phyloP scores from a whole-genome alignment of 1,140 invertebrate species.

The Paraescarpia echinospica region DNA sequence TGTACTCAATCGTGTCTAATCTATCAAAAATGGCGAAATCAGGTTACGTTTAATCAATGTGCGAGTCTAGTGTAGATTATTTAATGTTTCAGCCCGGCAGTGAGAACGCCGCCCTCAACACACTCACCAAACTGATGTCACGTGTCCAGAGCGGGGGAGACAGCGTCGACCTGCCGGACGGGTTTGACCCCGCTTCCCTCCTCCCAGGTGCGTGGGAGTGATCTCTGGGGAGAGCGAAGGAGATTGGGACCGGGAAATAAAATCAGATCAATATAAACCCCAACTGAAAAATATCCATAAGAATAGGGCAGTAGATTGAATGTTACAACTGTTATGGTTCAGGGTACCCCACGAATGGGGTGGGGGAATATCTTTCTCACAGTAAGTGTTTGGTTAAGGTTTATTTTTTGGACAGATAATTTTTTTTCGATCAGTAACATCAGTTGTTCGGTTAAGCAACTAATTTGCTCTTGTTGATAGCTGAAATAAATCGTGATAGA shows the following conservation, averaged over 20 bases:
- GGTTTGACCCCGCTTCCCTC: constrained; percentile 9
- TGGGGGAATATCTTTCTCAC: no score
- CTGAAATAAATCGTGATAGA: no score
- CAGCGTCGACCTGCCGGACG: not conserved
- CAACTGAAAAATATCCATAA: not conserved
- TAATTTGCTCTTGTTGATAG: no score
- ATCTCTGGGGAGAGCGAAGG: not conserved
- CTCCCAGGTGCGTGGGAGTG: not conserved
- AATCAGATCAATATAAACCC: no score
- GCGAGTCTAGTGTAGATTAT: not conserved
- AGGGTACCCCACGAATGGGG: no score
- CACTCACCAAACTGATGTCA: constrained; percentile 10
- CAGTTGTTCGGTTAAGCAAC: no score
- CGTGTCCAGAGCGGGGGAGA: not conserved
- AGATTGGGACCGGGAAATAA: not conserved
- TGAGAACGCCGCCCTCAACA: not conserved
- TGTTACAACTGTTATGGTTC: not conserved
- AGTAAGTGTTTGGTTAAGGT: no score
- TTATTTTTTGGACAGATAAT: no score
- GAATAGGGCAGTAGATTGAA: not conserved
- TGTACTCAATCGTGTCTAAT: no score
- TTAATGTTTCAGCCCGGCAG: not conserved
- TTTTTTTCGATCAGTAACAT: no score
- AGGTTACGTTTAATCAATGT: not conserved
- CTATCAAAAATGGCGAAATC: no score